Evolutionary conservation across 2,888 invertebrate genomes (phyloP), one percentile per base, ranked within the genome.

Genomic region (Isoperla grammatica): DNA sequence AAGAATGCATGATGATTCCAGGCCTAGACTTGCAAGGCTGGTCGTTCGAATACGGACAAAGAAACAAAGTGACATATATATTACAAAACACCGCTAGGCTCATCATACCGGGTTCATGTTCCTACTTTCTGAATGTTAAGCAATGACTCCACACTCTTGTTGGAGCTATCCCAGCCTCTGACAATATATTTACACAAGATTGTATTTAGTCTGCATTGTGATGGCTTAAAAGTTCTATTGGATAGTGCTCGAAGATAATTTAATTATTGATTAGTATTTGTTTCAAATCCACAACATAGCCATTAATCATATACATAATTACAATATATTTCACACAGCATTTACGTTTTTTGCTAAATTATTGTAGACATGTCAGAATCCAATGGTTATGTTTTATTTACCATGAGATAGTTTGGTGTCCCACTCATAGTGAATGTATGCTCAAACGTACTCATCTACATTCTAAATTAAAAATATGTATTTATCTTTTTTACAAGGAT

Each of bases 1-100:
- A 17, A 37, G 37, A 53, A 53, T 53, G 53, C 53, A 53, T 53
- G 53, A 53, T 53, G 53, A 53, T 53, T 53, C 53, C 53, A 53
- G 37, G 53, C 39, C 53, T 37, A 39, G 29, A 15, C n/a, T 35
- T 11, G 49, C 49, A 15, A 29, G 53, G 17, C 53, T 53, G 53
- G 53, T 53, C 53, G 53, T 53, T 53, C 53, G 53, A 53, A 53
- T 37, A 17, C 53, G 39, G 53, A 53, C 39, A 22, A 22, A 46
- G 46, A 22, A 17, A 46, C 29, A 8, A 29, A 29, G 29, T 29
- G 29, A 29, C 29, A 29, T n/a, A n/a, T n/a, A n/a, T n/a, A n/a
- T 29, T 29, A 29, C 29, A 6, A 29, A 29, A 29, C 29, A 29
- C 29, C 29, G 29, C 29, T 29, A 29, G 4, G 29, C 29, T 29